Evolutionary conservation across 1,140 invertebrate species (phyloP).

Genomic region (Heterodera schachtii): DNA sequence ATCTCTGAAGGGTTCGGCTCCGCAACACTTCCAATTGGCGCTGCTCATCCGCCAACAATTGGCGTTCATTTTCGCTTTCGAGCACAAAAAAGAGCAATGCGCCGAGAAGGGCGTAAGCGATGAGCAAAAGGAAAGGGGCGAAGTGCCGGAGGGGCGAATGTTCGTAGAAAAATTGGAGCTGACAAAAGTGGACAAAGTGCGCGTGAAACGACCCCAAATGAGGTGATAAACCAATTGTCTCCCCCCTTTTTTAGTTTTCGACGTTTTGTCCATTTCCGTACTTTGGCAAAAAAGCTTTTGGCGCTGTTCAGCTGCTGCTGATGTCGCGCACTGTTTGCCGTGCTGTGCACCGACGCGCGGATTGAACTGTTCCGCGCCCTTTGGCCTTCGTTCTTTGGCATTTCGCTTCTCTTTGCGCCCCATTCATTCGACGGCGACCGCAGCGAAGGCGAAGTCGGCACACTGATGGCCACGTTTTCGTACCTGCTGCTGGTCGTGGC

Average conservation of each 20-base stretch:
- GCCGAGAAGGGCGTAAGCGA: constrained; percentile 61
- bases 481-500: constrained; percentile 16
- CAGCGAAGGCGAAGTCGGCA: constrained; percentile 7
- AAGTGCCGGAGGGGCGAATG: constrained; percentile 55
- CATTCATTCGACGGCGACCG: background rate
- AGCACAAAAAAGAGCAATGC: constrained; percentile 59
- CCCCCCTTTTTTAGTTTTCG: too few relatives aligned
- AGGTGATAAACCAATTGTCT: too few relatives aligned
- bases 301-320: background rate
- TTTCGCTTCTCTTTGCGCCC: background rate
- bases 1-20: constrained; percentile 40
- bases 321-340: background rate
- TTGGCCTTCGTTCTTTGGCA: background rate
- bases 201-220: background rate
- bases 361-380: constrained; percentile 9
- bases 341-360: background rate
- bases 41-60: constrained; percentile 39
- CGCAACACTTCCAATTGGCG: constrained; percentile 37
- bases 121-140: constrained; percentile 57
- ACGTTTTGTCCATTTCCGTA: background rate
- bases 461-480: constrained; percentile 25
- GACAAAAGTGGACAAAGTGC: constrained; percentile 4
- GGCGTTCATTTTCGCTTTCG: constrained; percentile 58
- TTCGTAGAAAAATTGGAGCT: constrained; percentile 61
- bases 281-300: constrained; percentile 7